Evolutionary conservation across 2,888 invertebrate species (phyloP).

Genomic region (Conops quadrifasciatus): DNA sequence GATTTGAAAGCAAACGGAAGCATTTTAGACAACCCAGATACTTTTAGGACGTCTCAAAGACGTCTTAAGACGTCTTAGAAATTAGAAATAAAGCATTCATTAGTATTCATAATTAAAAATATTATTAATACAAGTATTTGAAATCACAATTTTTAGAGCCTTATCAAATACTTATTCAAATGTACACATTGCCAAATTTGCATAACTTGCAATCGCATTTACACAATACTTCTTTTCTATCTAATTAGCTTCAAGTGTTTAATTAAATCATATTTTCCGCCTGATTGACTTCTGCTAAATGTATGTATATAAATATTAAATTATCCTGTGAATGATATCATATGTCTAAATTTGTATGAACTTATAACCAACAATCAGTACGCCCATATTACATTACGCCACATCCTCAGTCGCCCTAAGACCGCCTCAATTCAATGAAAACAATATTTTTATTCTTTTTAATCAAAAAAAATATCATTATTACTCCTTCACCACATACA

Average conservation of each 20-base stretch:
- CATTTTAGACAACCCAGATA: no score
- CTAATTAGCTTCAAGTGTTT: not conserved
- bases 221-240: no score
- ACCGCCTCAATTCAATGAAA: not conserved
- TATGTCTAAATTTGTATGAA: conserved; percentile 31
- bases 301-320: conserved; percentile 20
- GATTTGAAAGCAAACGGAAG: no score
- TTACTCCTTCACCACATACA: conserved; percentile 42
- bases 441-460: conserved; percentile 35
- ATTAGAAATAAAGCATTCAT: no score
- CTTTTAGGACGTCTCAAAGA: no score
- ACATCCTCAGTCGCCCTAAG: conserved; percentile 5
- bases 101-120: no score
- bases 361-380: conserved; percentile 59
- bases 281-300: not conserved
- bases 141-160: no score
- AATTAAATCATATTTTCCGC: not conserved
- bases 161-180: no score
- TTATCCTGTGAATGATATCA: conserved; percentile 25
- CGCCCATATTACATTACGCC: conserved; percentile 51
- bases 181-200: no score
- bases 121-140: no score
- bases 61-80: no score
- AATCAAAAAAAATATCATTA: conserved; percentile 54
- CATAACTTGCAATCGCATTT: no score